Conservation (phyloP, 2,113 vertebrate genomes). For the Numenius arquata region DNA sequence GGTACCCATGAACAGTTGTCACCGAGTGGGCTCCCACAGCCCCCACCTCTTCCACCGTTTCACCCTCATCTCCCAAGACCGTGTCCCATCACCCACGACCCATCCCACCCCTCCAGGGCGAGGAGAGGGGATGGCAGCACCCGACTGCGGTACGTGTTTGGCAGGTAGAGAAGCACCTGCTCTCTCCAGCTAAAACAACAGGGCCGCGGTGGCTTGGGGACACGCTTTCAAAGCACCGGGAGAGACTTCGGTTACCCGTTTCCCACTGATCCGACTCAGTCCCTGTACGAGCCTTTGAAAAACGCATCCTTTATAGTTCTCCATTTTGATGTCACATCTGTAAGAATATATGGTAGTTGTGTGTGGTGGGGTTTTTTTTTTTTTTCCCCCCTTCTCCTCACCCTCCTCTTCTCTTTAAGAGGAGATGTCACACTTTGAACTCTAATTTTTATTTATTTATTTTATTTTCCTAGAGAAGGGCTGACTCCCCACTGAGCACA, state of each 20-base stretch:
- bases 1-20: background rate
- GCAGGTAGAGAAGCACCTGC: background rate
- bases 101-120: background rate
- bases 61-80: background rate
- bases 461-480: slow-evolving; percentile 59
- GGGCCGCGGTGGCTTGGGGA: background rate
- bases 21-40: background rate
- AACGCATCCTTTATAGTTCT: slow-evolving; percentile 61
- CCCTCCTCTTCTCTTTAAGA: slow-evolving; percentile 2
- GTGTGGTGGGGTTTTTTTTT: background rate
- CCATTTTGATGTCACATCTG: slow-evolving; percentile 69
- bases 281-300: slow-evolving; percentile 19
- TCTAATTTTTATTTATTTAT: slow-evolving; percentile 71
- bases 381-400: background rate
- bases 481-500: background rate
- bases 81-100: accelerated
- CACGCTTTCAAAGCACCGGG: background rate
- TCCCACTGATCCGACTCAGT: slow-evolving; percentile 32
- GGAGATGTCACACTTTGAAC: slow-evolving; percentile 28
- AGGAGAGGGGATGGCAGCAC: accelerated
- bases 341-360: slow-evolving; percentile 19
- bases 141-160: background rate
- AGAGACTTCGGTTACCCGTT: background rate
- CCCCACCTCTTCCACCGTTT: background rate
- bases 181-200: background rate